These are phyloP conservation scores for Thysanoteuthis rhombus DNA, from an alignment of 2,888 invertebrate species.

Conservation along the genomic window DNA sequence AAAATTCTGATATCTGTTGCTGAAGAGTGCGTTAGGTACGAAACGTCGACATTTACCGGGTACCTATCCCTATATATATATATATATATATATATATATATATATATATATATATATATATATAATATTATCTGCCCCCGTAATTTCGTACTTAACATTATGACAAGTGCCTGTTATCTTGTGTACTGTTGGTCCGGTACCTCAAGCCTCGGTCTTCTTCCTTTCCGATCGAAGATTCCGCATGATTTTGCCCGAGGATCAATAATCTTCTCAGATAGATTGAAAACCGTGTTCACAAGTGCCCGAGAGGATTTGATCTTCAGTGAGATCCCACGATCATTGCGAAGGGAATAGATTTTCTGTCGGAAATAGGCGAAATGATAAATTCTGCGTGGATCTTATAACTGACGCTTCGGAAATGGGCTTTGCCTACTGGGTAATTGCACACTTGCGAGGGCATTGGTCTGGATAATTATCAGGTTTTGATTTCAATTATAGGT, in stretches of 20 bases:
- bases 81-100: too few species aligned
- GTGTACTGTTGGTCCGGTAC: background rate
- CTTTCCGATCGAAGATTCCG: background rate
- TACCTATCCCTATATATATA: too few species aligned
- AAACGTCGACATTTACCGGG: too few species aligned
- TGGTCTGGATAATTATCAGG: conserved; percentile 12
- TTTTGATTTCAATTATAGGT: background rate
- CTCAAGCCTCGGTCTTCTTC: background rate
- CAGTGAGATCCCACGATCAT: background rate
- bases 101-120: too few species aligned
- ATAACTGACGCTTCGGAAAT: background rate
- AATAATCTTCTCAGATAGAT: background rate
- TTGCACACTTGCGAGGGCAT: background rate
- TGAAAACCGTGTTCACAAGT: background rate
- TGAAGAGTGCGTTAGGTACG: too few species aligned
- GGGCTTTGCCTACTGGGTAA: background rate
- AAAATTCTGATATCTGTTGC: too few species aligned
- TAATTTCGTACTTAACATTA: background rate
- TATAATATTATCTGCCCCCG: too few species aligned
- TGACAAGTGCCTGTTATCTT: background rate
- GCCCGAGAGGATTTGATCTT: background rate
- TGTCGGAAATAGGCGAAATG: background rate
- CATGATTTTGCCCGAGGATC: background rate
- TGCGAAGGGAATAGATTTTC: background rate
- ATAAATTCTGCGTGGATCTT: conserved; percentile 12